A percentile compares a stretch with the other conserved stretches of the same genome.
phyloP scores from a whole-genome alignment of 2,797 vertebrate species.

The Typhlichthys subterraneus region DNA sequence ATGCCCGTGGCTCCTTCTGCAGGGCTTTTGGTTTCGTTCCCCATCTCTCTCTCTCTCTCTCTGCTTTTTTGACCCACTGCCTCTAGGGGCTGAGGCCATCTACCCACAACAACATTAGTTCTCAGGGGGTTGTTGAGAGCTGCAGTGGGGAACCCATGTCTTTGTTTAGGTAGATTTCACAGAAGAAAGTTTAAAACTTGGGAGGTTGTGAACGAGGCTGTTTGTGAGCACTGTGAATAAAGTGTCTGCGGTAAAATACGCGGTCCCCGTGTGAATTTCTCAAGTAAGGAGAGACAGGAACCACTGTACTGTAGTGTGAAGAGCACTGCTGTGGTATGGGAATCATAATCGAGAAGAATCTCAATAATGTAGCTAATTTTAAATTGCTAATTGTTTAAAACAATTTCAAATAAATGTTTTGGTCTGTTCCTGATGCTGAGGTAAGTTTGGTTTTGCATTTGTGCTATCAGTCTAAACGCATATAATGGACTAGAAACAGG shows the following conservation, averaged over 20 bases:
- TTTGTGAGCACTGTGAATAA: constrained; percentile 19
- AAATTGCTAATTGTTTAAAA: too few species aligned
- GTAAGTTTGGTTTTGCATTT: neutral
- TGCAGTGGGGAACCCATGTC: constrained; percentile 42
- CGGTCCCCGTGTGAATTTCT: too few species aligned
- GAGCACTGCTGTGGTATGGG: neutral
- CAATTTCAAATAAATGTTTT: too few species aligned
- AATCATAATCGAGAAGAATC: neutral
- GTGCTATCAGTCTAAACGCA: neutral
- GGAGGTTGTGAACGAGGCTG: constrained; percentile 17
- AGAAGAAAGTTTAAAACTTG: constrained; percentile 27
- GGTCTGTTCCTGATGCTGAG: neutral
- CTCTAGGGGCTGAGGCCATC: constrained; percentile 49
- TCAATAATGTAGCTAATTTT: neutral
- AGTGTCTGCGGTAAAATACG: neutral
- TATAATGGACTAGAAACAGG: constrained; percentile 13
- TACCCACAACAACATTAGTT: constrained; percentile 59
- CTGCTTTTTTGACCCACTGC: constrained; percentile 21
- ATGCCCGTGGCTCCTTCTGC: constrained; percentile 62
- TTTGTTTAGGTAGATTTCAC: constrained; percentile 42
- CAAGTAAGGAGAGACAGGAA: neutral
- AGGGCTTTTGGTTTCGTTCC: constrained; percentile 33
- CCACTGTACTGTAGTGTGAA: neutral
- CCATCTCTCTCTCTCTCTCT: constrained; percentile 28
- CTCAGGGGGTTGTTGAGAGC: constrained; percentile 48